Conservation (phyloP, 2,797 vertebrate genomes). For the Esox lucius region DNA sequence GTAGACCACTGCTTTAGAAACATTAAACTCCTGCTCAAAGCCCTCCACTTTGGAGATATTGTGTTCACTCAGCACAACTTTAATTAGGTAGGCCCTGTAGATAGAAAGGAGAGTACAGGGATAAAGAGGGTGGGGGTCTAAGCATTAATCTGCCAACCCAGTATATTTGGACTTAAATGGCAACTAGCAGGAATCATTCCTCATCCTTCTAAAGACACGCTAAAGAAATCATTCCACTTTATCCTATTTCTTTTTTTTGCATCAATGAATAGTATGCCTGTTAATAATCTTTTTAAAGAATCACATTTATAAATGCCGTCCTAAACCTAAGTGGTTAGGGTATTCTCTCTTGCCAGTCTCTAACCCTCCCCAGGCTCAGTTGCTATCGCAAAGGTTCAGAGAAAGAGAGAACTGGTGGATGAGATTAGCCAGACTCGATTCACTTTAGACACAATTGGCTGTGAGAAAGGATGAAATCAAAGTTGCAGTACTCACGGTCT, state of each 20-base stretch:
- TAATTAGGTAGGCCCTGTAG: conserved; percentile 58
- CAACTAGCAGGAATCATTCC: neutral
- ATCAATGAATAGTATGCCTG: too few relatives aligned
- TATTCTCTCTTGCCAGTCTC: neutral
- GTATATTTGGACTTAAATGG: neutral
- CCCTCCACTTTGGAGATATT: conserved; percentile 49
- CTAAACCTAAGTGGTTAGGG: neutral
- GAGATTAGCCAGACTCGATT: neutral
- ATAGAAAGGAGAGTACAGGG: neutral
- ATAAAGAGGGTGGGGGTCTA: neutral
- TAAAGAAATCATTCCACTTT: neutral
- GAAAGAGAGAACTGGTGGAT: neutral
- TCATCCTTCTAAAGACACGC: neutral
- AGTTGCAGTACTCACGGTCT: conserved; percentile 61
- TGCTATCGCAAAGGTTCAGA: neutral
- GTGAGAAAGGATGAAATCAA: neutral
- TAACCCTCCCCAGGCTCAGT: neutral
- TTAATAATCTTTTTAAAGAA: too few relatives aligned
- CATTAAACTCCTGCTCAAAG: conserved; percentile 65
- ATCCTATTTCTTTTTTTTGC: too few relatives aligned
- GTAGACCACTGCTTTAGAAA: conserved; percentile 52
- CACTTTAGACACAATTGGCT: neutral
- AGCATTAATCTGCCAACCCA: too few relatives aligned
- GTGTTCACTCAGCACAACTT: conserved; percentile 71
- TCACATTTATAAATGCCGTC: too few relatives aligned